These are phyloP conservation scores for Salpingus planirostris DNA, from an alignment of 2,888 invertebrate genomes.

Conservation along the genomic window DNA sequence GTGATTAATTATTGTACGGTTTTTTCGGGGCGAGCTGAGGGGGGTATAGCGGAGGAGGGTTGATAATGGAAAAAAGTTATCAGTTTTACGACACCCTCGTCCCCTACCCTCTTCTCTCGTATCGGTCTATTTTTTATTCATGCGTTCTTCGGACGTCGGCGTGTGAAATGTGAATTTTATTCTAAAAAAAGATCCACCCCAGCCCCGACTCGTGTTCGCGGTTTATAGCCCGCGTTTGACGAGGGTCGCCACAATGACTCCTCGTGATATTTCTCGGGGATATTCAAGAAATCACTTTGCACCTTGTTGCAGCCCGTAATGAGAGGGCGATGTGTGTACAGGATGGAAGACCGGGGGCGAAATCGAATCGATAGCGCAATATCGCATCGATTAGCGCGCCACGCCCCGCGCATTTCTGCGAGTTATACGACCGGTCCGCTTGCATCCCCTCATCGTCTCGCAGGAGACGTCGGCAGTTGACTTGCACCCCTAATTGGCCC, in stretches of 20 bases:
- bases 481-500: slow-evolving; percentile 9
- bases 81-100: no score
- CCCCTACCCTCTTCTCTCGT: no score
- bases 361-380: slow-evolving; percentile 42
- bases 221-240: slow-evolving; percentile 40
- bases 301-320: no score
- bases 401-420: slow-evolving; percentile 41
- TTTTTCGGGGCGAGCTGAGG: background rate
- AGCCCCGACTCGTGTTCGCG: slow-evolving; percentile 38
- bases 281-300: no score
- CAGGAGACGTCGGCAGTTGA: slow-evolving; percentile 12
- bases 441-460: slow-evolving; percentile 25
- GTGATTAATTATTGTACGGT: no score
- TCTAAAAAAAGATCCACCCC: slow-evolving; percentile 28
- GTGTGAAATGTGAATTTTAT: slow-evolving; percentile 37
- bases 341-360: no score
- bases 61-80: no score
- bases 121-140: slow-evolving; percentile 22
- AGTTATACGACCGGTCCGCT: slow-evolving; percentile 40
- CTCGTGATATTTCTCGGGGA: no score
- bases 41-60: background rate
- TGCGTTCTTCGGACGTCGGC: slow-evolving; percentile 20
- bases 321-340: no score
- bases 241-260: slow-evolving; percentile 35
- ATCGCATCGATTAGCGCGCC: slow-evolving; percentile 42